Evolutionary conservation across 1,140 invertebrate genomes (phyloP), one percentile per base, ranked within the genome.

Genomic region (Homalodisca vitripennis): DNA sequence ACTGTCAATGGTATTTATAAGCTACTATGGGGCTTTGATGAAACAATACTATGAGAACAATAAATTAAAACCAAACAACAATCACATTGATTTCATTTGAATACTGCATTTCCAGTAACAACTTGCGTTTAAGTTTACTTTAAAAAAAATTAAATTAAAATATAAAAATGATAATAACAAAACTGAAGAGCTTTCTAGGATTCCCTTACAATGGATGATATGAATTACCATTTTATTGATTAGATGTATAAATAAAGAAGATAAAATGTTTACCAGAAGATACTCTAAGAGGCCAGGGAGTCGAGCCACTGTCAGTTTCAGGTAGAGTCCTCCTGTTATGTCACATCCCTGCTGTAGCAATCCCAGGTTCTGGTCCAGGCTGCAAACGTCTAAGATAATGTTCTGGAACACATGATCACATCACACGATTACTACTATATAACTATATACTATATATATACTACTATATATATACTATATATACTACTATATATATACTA

Each of bases 261-360:
- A n/a, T n/a, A n/a, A n/a, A n/a, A n/a, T 65, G 76, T 79, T 80
- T 82, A 94, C 92, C 84, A 98, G 80, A 76, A 98, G 85, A 83
- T 98, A 98, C 78, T 98, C 94, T 31, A 98, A 79, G n/a, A 98
- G 82, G 29, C 92, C 92, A 74, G 88, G 85, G 27, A 92, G 76
- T 67, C 92, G 87, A 3, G 92, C 91, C n/a, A 80, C 75, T 12
- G 47, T 48, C 26, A 92, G 84, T 80, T 90, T 90, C 1, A 95
- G 80, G 79, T 97, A 98, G 72, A 94, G 86, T 1, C 97, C 97
- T 65, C 90, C 90, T 1, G 95, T 98, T 69, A 99, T 95, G 82
- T 99, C 96, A 82, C 94, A 97, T 27, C 95, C 95, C 81, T 98
- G 95, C 78, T 97, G 94, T 31, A 98, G 79, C 24, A 98, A 80